These are phyloP conservation scores for Ichneumon xanthorius DNA, from an alignment of 2,888 invertebrate species.

Conservation along the genomic window DNA sequence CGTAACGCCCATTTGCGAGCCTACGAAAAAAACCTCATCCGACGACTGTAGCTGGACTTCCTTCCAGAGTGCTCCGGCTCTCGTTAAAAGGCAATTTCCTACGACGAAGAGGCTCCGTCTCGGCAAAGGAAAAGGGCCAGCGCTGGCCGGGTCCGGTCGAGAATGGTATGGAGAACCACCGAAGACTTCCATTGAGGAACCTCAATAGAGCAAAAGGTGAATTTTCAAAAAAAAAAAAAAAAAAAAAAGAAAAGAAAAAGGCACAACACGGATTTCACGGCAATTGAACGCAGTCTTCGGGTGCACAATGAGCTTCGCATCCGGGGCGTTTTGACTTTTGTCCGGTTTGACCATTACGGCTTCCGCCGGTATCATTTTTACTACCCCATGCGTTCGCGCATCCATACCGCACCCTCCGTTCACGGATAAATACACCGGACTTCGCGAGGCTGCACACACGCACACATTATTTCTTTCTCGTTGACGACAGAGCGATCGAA, in stretches of 20 bases:
- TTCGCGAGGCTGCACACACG: constrained; percentile 21
- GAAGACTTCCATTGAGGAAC: constrained; percentile 70
- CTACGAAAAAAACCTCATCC: constrained; percentile 23
- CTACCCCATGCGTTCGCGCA: not conserved
- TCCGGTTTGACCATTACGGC: constrained; percentile 76
- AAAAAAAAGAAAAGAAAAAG: constrained; percentile 75
- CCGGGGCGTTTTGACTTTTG: constrained; percentile 82
- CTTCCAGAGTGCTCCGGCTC: constrained; percentile 49
- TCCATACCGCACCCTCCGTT: not conserved
- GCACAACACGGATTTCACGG: constrained; percentile 84
- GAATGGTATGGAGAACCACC: constrained; percentile 42
- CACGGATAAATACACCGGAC: constrained; percentile 18
- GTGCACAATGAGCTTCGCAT: constrained; percentile 76
- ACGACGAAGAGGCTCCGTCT: constrained; percentile 48
- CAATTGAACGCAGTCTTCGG: constrained; percentile 77
- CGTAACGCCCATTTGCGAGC: constrained; percentile 73
- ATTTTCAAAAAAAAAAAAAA: too few relatives aligned
- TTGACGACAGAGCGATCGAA: not conserved
- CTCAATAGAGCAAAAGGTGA: constrained; percentile 73
- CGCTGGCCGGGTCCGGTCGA: constrained; percentile 29
- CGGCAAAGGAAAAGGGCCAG: constrained; percentile 58
- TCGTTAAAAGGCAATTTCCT: constrained; percentile 75
- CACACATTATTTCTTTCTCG: constrained; percentile 4
- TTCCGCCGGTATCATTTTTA: constrained; percentile 74
- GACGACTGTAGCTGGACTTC: constrained; percentile 12